These are phyloP conservation scores for Meloidogyne hapla DNA, from an alignment of 1,140 invertebrate genomes.

Conservation along the genomic window DNA sequence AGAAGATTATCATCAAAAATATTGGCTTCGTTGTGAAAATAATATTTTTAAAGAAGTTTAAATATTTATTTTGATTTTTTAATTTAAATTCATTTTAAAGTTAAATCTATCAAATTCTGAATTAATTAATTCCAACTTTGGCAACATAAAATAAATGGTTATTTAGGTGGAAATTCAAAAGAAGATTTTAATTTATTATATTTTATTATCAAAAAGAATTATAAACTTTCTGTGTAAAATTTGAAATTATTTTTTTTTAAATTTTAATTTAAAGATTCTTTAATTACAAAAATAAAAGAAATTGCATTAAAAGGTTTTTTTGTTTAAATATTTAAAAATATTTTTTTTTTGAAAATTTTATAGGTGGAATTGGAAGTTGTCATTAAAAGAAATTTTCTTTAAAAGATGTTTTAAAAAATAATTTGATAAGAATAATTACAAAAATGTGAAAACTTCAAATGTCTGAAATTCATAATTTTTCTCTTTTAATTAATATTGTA, in stretches of 20 bases:
- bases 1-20: constrained; percentile 61
- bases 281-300: background rate
- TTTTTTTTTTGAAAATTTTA: background rate
- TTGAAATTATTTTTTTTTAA: background rate
- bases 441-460: too few species aligned
- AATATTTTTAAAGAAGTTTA: constrained; percentile 49
- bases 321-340: background rate
- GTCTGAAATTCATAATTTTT: too few species aligned
- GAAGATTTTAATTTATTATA: constrained; percentile 49
- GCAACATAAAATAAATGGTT: constrained; percentile 59
- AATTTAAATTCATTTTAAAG: constrained; percentile 31
- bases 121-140: constrained; percentile 50
- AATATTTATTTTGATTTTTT: constrained; percentile 1
- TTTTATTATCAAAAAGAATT: constrained; percentile 46
- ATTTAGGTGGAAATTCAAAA: constrained; percentile 49
- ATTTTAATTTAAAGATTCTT: constrained; percentile 5
- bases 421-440: too few species aligned
- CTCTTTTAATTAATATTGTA: too few species aligned
- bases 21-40: constrained; percentile 57
- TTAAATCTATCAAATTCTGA: constrained; percentile 52
- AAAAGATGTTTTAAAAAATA: too few species aligned
- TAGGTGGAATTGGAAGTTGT: background rate
- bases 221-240: constrained; percentile 44
- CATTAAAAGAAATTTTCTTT: background rate
- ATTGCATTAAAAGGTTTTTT: background rate